Percentiles rank a stretch among this genome's conserved stretches.
These are phyloP conservation scores for Pogonus chalceus DNA, from an alignment of 1,140 invertebrate genomes.

Conservation along the genomic window DNA sequence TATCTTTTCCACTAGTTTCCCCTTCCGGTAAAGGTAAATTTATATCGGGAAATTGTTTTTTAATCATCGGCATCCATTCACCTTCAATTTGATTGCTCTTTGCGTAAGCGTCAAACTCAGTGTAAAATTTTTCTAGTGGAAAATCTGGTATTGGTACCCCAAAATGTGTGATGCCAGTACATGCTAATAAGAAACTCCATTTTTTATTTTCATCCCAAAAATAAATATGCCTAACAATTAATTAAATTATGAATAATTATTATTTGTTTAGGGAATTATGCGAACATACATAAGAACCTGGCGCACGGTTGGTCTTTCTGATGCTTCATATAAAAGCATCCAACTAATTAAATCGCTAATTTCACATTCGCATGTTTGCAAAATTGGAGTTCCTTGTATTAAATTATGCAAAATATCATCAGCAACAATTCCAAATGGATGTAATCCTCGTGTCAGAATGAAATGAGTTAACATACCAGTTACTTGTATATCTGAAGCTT, in stretches of 20 bases:
- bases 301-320: conserved; percentile 26
- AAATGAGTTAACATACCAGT: conserved; percentile 34
- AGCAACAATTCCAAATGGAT: conserved; percentile 29
- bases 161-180: conserved; percentile 22
- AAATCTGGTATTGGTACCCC: conserved; percentile 15
- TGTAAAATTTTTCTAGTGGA: conserved; percentile 19
- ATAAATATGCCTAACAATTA: conserved; percentile 29
- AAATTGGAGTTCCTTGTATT: conserved; percentile 16
- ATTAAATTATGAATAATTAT: background rate
- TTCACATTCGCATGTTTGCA: conserved; percentile 18
- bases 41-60: conserved; percentile 23
- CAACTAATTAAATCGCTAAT: conserved; percentile 29
- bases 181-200: conserved; percentile 32
- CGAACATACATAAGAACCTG: conserved; percentile 28
- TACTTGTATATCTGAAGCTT: conserved; percentile 31
- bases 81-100: conserved; percentile 22
- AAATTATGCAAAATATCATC: conserved; percentile 31
- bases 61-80: conserved; percentile 22
- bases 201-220: conserved; percentile 31
- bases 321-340: conserved; percentile 30
- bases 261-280: background rate
- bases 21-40: too few species aligned
- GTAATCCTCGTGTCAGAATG: conserved; percentile 28
- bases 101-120: conserved; percentile 19
- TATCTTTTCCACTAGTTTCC: conserved; percentile 19